Percentiles rank a stretch among this genome's conserved stretches.
Conservation (phyloP, 2,888 invertebrate genomes). For the Nebria brevicollis region DNA sequence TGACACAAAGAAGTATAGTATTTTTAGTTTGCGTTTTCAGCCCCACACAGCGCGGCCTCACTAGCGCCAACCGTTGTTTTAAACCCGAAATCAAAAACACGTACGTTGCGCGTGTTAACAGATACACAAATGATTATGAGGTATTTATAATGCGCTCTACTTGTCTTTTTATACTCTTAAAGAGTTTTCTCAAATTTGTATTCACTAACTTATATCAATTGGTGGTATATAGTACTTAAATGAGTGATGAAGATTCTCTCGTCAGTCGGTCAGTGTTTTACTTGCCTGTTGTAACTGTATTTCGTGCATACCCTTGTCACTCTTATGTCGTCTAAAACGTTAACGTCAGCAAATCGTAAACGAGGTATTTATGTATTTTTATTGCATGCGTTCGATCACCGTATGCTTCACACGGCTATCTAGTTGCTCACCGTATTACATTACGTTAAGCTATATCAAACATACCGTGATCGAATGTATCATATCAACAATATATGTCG, state of each 20-base stretch:
- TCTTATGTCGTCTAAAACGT: slow-evolving; percentile 32
- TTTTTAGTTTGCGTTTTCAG: slow-evolving; percentile 48
- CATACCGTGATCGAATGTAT: slow-evolving; percentile 21
- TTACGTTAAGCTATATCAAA: background rate
- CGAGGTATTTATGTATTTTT: slow-evolving; percentile 39
- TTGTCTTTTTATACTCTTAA: slow-evolving; percentile 7
- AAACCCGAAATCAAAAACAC: slow-evolving; percentile 28
- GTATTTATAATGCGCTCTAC: slow-evolving; percentile 42
- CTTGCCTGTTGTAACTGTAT: slow-evolving; percentile 33
- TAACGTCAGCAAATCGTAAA: slow-evolving; percentile 39
- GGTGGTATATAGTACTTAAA: background rate
- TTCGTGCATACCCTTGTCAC: slow-evolving; percentile 31
- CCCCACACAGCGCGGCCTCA: slow-evolving; percentile 22
- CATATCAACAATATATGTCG: background rate
- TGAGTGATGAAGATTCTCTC: background rate
- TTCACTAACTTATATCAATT: background rate
- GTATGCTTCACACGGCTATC: background rate
- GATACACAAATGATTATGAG: slow-evolving; percentile 25
- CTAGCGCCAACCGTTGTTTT: slow-evolving; percentile 41
- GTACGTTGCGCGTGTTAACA: slow-evolving; percentile 21
- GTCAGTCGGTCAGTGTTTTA: background rate
- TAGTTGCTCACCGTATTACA: background rate
- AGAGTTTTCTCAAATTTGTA: background rate
- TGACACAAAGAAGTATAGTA: slow-evolving; percentile 18
- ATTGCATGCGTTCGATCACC: background rate